Conservation (phyloP, 2,113 vertebrate species). For the Progne subis region DNA sequence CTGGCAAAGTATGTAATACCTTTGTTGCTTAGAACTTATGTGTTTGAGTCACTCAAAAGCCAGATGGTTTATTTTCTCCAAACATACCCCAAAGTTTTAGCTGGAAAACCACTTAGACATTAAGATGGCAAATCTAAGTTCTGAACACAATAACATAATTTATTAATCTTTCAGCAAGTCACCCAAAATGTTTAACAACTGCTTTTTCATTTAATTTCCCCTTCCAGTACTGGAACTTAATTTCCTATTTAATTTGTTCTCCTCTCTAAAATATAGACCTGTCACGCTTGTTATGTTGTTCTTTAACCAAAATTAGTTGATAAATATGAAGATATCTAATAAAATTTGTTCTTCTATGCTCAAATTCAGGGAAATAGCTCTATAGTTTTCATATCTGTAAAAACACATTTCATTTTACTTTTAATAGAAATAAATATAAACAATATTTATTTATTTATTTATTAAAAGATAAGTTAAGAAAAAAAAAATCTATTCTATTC, state of each 20-base stretch:
- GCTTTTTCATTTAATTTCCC: conserved; percentile 50
- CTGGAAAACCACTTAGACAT: conserved; percentile 6
- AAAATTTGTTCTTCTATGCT: not conserved
- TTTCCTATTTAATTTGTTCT: conserved; percentile 59
- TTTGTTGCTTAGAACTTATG: not conserved
- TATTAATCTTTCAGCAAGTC: conserved; percentile 52
- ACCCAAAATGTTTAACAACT: conserved; percentile 51
- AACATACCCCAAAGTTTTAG: conserved; percentile 34
- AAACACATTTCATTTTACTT: not conserved
- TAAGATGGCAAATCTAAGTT: conserved; percentile 33
- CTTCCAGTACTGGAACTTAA: conserved; percentile 53
- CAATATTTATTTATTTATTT: not conserved
- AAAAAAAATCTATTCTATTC: not conserved
- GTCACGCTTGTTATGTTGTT: not conserved
- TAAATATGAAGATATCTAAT: not conserved
- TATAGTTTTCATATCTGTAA: not conserved
- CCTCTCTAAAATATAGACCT: not conserved
- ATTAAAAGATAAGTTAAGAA: not conserved
- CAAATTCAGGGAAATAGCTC: not conserved
- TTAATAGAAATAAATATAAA: not conserved
- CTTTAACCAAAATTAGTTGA: conserved; percentile 16
- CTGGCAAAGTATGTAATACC: not conserved
- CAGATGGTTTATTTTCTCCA: conserved; percentile 21
- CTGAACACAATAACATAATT: conserved; percentile 51
- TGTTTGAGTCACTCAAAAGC: conserved; percentile 39